Conservation (phyloP, 2,113 vertebrate genomes). For the Emydocephalus ijimae region DNA sequence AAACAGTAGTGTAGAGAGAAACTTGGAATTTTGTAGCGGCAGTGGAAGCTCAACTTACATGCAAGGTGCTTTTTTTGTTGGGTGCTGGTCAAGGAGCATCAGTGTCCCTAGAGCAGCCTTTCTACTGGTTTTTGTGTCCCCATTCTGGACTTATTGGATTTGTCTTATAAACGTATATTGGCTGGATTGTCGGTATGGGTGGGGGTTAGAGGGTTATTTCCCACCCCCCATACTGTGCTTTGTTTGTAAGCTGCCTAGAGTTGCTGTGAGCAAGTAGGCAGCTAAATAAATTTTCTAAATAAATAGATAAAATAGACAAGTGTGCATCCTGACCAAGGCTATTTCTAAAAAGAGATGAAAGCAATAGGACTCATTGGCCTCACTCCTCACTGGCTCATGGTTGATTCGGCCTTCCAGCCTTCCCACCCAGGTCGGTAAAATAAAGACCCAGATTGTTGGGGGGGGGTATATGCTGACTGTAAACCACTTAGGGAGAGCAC, state of each 20-base stretch:
- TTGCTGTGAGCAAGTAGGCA: background rate
- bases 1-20: background rate
- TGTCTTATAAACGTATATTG: background rate
- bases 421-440: background rate
- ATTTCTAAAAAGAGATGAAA: background rate
- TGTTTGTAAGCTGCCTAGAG: background rate
- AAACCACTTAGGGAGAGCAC: background rate
- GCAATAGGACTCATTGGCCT: background rate
- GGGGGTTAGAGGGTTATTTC: too few relatives aligned
- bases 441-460: background rate
- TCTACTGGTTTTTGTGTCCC: background rate
- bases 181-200: background rate
- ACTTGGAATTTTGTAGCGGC: background rate
- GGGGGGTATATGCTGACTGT: background rate
- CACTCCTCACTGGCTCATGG: background rate
- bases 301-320: background rate
- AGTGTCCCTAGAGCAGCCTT: background rate
- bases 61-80: background rate
- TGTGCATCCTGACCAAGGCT: background rate
- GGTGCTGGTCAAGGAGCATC: background rate
- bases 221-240: too few relatives aligned
- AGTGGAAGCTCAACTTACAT: background rate
- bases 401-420: background rate
- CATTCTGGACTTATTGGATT: background rate
- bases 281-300: background rate